These are phyloP conservation scores for Eurois occulta DNA, from an alignment of 2,888 invertebrate species.

Conservation along the genomic window DNA sequence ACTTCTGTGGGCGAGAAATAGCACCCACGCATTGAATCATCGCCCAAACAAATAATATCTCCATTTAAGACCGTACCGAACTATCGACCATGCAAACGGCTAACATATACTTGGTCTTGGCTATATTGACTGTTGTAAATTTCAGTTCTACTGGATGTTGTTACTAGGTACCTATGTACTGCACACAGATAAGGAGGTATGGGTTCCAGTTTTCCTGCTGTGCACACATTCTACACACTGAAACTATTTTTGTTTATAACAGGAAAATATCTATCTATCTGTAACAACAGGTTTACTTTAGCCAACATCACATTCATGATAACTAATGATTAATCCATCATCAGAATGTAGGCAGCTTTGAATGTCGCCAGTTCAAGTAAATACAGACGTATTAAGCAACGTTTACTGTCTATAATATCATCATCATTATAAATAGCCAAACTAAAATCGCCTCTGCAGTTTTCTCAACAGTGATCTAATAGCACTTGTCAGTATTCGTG, in stretches of 20 bases:
- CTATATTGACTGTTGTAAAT: background rate
- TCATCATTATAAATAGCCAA: constrained; percentile 86
- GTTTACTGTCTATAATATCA: constrained; percentile 80
- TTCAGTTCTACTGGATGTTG: background rate
- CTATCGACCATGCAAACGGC: background rate
- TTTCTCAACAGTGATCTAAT: constrained; percentile 72
- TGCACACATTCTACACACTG: background rate
- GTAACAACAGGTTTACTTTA: constrained; percentile 11
- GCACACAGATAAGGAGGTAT: background rate
- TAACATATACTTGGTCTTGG: background rate
- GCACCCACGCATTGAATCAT: constrained; percentile 67
- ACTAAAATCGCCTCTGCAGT: constrained; percentile 71
- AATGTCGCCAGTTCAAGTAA: constrained; percentile 72
- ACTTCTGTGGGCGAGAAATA: constrained; percentile 57
- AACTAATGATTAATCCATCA: constrained; percentile 20
- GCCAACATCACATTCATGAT: constrained; percentile 12
- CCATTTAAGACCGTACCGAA: constrained; percentile 27
- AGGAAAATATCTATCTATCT: constrained; percentile 41
- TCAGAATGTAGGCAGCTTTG: constrained; percentile 71
- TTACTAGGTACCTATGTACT: background rate
- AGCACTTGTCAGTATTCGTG: constrained; percentile 59
- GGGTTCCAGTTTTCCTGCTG: constrained; percentile 49
- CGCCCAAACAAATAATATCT: constrained; percentile 34
- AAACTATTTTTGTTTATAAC: constrained; percentile 34
- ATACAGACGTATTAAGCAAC: constrained; percentile 69